Evolutionary conservation across 2,888 invertebrate genomes (phyloP), one percentile per base, ranked within the genome.

Genomic region (Cetonia aurata): DNA sequence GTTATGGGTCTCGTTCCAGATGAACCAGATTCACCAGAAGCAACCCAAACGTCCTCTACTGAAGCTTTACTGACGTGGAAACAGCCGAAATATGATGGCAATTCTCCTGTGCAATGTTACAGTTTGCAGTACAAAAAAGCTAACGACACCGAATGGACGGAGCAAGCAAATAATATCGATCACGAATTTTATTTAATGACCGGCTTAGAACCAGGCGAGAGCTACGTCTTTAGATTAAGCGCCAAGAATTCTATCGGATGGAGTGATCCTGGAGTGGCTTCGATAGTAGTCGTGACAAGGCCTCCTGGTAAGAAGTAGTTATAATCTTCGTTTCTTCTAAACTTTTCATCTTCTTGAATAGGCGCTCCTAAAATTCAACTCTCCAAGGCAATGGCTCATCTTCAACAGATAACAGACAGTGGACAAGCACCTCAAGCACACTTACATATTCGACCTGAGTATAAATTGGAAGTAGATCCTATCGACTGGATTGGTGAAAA

Each of bases 1-100:
- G 91, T 95, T 0, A 86, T 91, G 73, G 95, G 95, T 50, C 59
- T 72, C 44, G 88, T 90, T 6, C 97, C 98, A 0, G 92, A 93
- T 78, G 90, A 95, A 10, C 97, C 98, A 0, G 96, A 96, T 80
- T 93, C 96, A n/a, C 98, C 98, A 0, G 92, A 94, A 78, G 91
- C 93, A 0, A 86, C 90, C 0, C 92, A 95, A 59, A 85, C 92
- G 0, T 96, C 97, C 0, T 95, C 95, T 79, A 91, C 91, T 0
- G 96, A 98, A 83, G 91, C 96, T 1, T 88, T 96, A 9, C 86
- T 99, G 0, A 89, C 93, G 69, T 99, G 99, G 99, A 95, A 95
- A 80, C 94, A 95, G 75, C 98, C 99, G 0, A 93, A 93, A 76
- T 91, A 93, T 80, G 96, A 97, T 81, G 98, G 98, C 12, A 95